Base-by-base conservation (phyloP, 2,888 invertebrate species). In the Unio pictorum region DNA sequence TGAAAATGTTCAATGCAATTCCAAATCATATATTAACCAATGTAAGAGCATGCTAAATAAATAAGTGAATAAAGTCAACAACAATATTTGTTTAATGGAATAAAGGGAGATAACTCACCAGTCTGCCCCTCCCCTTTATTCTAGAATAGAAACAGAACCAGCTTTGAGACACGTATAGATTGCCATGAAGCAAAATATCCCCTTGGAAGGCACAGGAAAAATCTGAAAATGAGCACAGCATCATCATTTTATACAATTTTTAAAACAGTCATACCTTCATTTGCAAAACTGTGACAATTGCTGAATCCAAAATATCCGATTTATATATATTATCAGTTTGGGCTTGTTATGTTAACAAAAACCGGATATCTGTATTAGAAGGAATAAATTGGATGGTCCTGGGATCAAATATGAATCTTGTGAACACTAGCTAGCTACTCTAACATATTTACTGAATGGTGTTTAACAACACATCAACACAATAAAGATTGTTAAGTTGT, bases 141-240 rank as follows among this genome's bases (percentile, higher is more conserved):
- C 97, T 97, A 77, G 97, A 97, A 91, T 97, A 96, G 92, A 97
- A 97, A 83, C 96, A 97, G 91, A 97, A 96, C 92, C 96, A 96
- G 90, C 96, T 96, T 89, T 95, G 94, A 76, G 97, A 96, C 89
- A 97, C 96, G 92, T 97, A 97, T 82, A 98, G 93, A 89, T 96
- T 95, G 68, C 97, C 97, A 92, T 97, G 97, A 34, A 97, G 93
- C 67, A 97, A 91, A 83, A 97, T 95, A 90, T 97, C 97, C 76
- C 95, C 95, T 74, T 96, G 95, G 84, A 96, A 93, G 74, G 97
- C 97, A 91, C 97, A 97, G 63, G 96, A 95, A 92, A 95, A 97
- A 92, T 96, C 87, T 87, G 83, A 15, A 79, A 75, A 5, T 59
- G n/a, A 58, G 62, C 5, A 57, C 55, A 26, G 58, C 18, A 59